Conservation (phyloP, 2,113 vertebrate species). For the Rissa tridactyla region DNA sequence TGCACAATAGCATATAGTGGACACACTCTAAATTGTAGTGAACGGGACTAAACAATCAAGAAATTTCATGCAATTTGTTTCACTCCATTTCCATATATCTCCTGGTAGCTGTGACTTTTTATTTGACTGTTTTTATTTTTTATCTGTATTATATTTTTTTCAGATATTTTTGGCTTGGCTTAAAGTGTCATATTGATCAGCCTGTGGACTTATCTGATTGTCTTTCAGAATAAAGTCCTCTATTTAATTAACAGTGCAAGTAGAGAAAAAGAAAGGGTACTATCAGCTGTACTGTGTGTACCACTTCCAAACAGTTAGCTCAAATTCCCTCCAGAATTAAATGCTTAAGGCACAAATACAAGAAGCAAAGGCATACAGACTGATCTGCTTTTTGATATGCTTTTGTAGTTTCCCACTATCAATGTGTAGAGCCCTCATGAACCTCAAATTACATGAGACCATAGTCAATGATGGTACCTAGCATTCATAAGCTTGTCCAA, state of each 20-base stretch:
- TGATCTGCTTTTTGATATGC: neutral
- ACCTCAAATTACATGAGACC: neutral
- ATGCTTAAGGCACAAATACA: neutral
- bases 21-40: neutral
- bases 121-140: neutral
- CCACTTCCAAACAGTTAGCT: neutral
- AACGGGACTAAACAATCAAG: neutral
- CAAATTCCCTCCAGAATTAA: neutral
- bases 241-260: neutral
- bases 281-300: neutral
- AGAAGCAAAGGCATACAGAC: neutral
- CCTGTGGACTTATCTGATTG: neutral
- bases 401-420: neutral
- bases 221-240: neutral
- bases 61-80: neutral
- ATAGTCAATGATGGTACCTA: neutral
- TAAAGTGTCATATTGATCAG: neutral
- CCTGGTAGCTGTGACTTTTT: neutral
- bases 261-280: neutral
- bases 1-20: rapidly evolving
- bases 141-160: neutral
- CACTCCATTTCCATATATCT: neutral
- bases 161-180: neutral
- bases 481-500: neutral
- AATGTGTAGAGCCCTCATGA: neutral